Evolutionary conservation across 2,888 invertebrate genomes (phyloP).

Genomic region (Tinea trinotella): DNA sequence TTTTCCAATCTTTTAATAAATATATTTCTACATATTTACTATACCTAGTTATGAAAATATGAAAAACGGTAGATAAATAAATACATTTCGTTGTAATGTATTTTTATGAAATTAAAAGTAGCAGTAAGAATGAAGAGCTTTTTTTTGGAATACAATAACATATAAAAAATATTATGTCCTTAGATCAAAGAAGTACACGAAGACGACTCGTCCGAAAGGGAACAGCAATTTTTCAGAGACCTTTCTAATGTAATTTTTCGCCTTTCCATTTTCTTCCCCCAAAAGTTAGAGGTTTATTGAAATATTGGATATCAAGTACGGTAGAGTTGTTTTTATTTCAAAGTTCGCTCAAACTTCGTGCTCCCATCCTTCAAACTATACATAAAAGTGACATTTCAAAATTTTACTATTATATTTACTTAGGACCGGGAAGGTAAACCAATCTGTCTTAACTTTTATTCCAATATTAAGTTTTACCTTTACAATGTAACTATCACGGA

Average conservation of each 20-base stretch:
- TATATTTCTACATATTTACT: too few relatives aligned
- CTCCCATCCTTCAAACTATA: constrained; percentile 8
- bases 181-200: constrained; percentile 34
- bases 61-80: too few relatives aligned
- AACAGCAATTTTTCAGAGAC: constrained; percentile 52
- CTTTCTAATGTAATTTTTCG: constrained; percentile 66
- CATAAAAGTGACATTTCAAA: constrained; percentile 10
- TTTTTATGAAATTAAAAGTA: background rate
- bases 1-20: too few relatives aligned
- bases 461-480: background rate
- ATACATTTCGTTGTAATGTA: too few relatives aligned
- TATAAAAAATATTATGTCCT: constrained; percentile 19
- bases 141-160: constrained; percentile 5
- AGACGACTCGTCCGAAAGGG: constrained; percentile 34
- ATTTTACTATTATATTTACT: constrained; percentile 5
- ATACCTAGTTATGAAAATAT: too few relatives aligned
- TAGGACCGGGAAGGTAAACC: background rate
- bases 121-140: background rate
- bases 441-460: background rate
- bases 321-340: constrained; percentile 59
- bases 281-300: constrained; percentile 63
- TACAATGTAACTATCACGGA: too few relatives aligned
- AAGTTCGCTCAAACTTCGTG: constrained; percentile 51
- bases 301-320: constrained; percentile 68
- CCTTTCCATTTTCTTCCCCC: constrained; percentile 57